These are phyloP conservation scores for Eudasyphora cyanicolor DNA, from an alignment of 2,888 invertebrate genomes.

Conservation along the genomic window DNA sequence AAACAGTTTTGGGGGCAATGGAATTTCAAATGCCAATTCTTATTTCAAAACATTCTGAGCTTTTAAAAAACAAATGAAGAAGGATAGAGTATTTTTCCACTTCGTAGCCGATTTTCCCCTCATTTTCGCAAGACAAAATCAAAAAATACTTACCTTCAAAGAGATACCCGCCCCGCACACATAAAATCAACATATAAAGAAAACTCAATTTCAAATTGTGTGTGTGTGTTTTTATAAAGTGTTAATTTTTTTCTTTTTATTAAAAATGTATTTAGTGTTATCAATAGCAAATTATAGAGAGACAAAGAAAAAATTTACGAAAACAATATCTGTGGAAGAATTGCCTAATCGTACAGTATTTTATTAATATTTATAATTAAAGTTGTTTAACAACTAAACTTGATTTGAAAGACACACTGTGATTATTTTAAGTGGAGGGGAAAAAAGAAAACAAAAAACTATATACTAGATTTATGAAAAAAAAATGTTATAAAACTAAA, in stretches of 20 bases:
- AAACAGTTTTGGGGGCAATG: neutral
- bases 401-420: constrained; percentile 54
- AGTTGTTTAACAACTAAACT: constrained; percentile 54
- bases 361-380: constrained; percentile 22
- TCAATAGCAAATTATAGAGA: constrained; percentile 7
- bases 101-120: constrained; percentile 39
- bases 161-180: neutral
- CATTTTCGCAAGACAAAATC: constrained; percentile 37
- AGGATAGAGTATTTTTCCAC: constrained; percentile 82
- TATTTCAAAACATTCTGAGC: no score
- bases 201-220: constrained; percentile 44
- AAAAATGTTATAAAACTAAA: constrained; percentile 55
- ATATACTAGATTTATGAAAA: constrained; percentile 11
- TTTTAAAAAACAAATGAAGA: constrained; percentile 80
- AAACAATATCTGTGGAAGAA: constrained; percentile 27
- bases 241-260: constrained; percentile 47
- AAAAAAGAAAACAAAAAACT: constrained; percentile 8
- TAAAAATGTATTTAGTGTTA: constrained; percentile 36
- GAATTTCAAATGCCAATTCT: no score
- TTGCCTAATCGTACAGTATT: constrained; percentile 10
- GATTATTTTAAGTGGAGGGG: constrained; percentile 31
- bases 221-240: constrained; percentile 46
- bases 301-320: constrained; percentile 37
- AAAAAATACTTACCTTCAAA: constrained; percentile 52
- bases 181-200: constrained; percentile 26